These are phyloP conservation scores for Platygyra sinensis DNA, from an alignment of 64 coral and sea anemone genomes.

Conservation along the genomic window DNA sequence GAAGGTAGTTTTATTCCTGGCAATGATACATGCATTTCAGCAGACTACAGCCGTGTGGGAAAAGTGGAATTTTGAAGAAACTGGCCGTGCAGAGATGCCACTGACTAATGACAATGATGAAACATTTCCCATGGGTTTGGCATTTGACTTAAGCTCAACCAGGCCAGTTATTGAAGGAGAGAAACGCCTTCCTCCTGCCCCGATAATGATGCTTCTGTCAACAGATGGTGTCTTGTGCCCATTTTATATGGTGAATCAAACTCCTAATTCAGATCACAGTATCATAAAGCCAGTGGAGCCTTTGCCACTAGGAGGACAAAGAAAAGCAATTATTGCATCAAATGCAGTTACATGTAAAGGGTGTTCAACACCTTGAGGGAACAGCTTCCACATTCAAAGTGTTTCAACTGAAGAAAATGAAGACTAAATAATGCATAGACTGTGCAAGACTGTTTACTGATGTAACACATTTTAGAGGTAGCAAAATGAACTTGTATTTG, in stretches of 20 bases:
- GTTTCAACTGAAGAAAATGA: too few relatives aligned
- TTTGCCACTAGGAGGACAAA: conserved; percentile 62
- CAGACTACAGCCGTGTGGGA: conserved; percentile 53
- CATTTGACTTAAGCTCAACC: conserved; percentile 65
- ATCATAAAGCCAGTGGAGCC: conserved; percentile 69
- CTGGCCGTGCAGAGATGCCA: conserved; percentile 71
- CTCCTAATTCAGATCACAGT: conserved; percentile 55
- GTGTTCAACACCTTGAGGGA: too few relatives aligned
- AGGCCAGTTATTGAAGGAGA: conserved; percentile 71
- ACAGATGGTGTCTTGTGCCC: conserved; percentile 94
- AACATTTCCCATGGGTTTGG: conserved; percentile 87
- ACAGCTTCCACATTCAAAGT: too few relatives aligned
- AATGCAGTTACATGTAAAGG: background rate
- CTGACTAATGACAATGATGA: conserved; percentile 83
- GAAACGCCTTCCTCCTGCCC: conserved; percentile 72
- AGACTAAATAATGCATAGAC: too few relatives aligned
- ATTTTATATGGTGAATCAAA: conserved; percentile 95
- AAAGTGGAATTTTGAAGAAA: conserved; percentile 85
- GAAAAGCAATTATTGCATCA: conserved; percentile 15
- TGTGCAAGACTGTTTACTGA: too few relatives aligned
- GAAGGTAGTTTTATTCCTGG: too few relatives aligned
- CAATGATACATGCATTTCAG: background rate
- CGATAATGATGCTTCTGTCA: conserved; percentile 79
- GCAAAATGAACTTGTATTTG: too few relatives aligned
- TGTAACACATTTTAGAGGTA: too few relatives aligned